A percentile compares a stretch with the other conserved stretches of the same genome.
phyloP scores from a whole-genome alignment of 2,888 invertebrate genomes.

The Zygaena filipendulae region DNA sequence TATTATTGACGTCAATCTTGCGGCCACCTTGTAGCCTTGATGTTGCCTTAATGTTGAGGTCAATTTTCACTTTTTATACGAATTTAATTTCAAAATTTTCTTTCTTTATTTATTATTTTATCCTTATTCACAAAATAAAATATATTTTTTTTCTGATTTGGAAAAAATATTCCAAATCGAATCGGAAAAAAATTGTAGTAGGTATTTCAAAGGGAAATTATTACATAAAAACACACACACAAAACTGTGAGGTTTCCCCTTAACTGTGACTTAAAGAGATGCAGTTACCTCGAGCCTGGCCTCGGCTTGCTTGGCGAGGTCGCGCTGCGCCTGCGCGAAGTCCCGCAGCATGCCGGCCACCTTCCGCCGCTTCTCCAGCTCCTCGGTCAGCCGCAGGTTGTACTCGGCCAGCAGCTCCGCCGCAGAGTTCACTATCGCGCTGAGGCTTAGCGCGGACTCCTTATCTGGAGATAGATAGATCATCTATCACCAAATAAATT shows the following conservation, averaged over 20 bases:
- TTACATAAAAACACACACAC: not conserved
- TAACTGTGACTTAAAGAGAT: too few species aligned
- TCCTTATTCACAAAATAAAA: not conserved
- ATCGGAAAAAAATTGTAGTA: too few species aligned
- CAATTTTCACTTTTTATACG: too few species aligned
- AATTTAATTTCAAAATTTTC: too few species aligned
- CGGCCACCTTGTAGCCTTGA: too few species aligned
- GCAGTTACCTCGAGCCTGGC: slow-evolving; percentile 83
- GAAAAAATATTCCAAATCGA: too few species aligned
- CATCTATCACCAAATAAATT: not conserved
- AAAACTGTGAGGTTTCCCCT: too few species aligned
- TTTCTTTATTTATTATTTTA: too few species aligned
- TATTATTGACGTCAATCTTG: too few species aligned
- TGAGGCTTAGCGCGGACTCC: slow-evolving; percentile 81
- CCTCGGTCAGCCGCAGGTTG: slow-evolving; percentile 85
- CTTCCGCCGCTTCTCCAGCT: slow-evolving; percentile 90
- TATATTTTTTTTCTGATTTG: not conserved
- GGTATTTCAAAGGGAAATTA: too few species aligned
- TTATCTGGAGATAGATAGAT: slow-evolving; percentile 72
- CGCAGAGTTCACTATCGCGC: slow-evolving; percentile 88
- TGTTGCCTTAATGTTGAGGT: too few species aligned
- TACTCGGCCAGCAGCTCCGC: slow-evolving; percentile 88
- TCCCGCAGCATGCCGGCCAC: slow-evolving; percentile 88
- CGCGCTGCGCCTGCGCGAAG: slow-evolving; percentile 88
- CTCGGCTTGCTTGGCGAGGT: slow-evolving; percentile 87